Evolutionary conservation across 2,888 invertebrate species (phyloP), one percentile per base, ranked within the genome.

Genomic region (Chymomyza amoena): DNA sequence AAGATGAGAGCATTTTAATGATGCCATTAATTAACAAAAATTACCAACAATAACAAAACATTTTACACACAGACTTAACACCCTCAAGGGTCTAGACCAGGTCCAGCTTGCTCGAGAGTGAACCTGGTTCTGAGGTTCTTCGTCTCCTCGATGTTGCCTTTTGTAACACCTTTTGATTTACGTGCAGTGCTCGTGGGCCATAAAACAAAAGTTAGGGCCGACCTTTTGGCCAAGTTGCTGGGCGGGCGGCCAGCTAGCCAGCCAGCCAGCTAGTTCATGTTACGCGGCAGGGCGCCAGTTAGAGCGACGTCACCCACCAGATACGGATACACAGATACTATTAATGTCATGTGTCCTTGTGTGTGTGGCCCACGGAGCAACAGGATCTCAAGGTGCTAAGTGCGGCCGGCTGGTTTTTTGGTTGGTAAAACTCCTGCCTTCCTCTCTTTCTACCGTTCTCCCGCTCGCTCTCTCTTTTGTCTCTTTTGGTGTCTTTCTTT

Each of bases 91-190:
- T 18, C 18, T 18, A 16, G 45, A 32, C 32, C 32, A 25, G 39
- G 39, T 13, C 39, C 4, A 13, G 59, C 56, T n/a, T 56, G 25
- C 56, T 57, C 0, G 36, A 18, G 18, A 6, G 28, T 0, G 36
- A 52, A 28, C 52, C 25, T 64, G 59, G 16, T 32, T 28, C 10
- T 10, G 51, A 13, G 54, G 16, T 16, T 54, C 60, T 32, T 32
- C n/a, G n/a, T n/a, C n/a, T n/a, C n/a, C 67, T 64, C 61, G 6
- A 13, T 57, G n/a, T 64, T 67, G 74, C 64, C 78, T 64, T 74
- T 61, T 78, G 77, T 72, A 85, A 81, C 85, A 85, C 87, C 84
- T 84, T 80, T 78, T 84, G 87, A 85, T 87, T 85, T 85, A 85
- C 84, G 87, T 69, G 69, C 66, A 61, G 51, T 20, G 75, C 79